A percentile compares a stretch with the other conserved stretches of the same genome.
Conservation (phyloP, 2,113 vertebrate genomes). For the Sinocyclocheilus grahami region DNA sequence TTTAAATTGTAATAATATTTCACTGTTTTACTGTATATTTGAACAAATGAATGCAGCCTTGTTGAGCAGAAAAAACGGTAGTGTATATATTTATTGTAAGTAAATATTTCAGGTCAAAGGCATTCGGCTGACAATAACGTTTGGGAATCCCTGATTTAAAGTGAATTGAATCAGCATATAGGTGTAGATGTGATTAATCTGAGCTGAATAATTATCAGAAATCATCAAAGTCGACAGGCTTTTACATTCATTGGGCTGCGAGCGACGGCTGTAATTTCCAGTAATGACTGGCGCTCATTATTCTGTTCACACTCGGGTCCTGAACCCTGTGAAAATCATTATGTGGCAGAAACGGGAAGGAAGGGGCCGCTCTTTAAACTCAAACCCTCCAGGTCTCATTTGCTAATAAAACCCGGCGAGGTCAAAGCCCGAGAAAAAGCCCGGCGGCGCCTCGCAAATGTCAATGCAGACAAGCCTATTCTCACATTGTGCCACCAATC, state of each 20-base stretch:
- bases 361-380: conserved; percentile 74
- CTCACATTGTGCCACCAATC: conserved; percentile 73
- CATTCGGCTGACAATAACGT: neutral
- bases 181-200: neutral
- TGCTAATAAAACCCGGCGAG: conserved; percentile 82
- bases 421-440: conserved; percentile 72
- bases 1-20: no score
- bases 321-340: conserved; percentile 79
- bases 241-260: conserved; percentile 65
- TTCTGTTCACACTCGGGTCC: conserved; percentile 78
- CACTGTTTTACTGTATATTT: neutral
- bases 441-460: conserved; percentile 74
- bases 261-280: conserved; percentile 73
- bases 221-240: conserved; percentile 66
- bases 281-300: conserved; percentile 79
- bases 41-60: no score
- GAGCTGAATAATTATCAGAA: neutral
- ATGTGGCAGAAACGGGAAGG: conserved; percentile 74
- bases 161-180: neutral
- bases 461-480: conserved; percentile 76
- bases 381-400: conserved; percentile 81
- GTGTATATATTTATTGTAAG: neutral
- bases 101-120: neutral
- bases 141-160: neutral
- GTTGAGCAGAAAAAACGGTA: neutral